Conservation (phyloP, 2,888 invertebrate genomes). For the Drosophila prostipennis region DNA sequence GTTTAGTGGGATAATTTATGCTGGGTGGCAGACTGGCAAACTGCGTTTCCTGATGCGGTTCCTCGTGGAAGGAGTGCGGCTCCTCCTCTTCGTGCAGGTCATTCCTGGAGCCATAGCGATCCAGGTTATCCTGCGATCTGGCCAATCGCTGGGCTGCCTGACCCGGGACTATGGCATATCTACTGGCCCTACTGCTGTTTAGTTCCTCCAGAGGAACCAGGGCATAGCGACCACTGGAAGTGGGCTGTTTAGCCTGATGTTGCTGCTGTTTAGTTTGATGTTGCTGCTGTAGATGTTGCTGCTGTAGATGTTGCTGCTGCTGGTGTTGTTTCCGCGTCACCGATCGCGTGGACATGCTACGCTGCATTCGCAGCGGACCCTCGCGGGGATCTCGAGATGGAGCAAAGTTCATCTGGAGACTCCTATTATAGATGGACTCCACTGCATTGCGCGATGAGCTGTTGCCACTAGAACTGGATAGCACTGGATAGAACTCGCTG, state of each 20-base stretch:
- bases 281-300: constrained; percentile 55
- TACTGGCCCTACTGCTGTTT: constrained; percentile 69
- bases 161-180: constrained; percentile 83
- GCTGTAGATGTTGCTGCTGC: constrained; percentile 56
- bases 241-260: constrained; percentile 3
- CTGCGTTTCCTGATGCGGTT: constrained; percentile 72
- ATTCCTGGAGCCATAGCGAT: constrained; percentile 71
- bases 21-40: constrained; percentile 82
- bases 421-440: constrained; percentile 81
- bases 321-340: constrained; percentile 74
- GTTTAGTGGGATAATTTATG: constrained; percentile 37
- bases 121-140: constrained; percentile 83
- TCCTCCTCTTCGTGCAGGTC: constrained; percentile 67
- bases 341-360: constrained; percentile 84
- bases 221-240: constrained; percentile 83
- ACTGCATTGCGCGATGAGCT: constrained; percentile 41
- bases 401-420: constrained; percentile 75
- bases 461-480: constrained; percentile 71
- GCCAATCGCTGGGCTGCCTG: constrained; percentile 83
- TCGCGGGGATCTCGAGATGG: constrained; percentile 74
- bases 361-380: constrained; percentile 83
- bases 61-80: constrained; percentile 80
- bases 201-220: constrained; percentile 85
- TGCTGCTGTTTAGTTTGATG: constrained; percentile 39
- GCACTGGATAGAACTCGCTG: constrained; percentile 87